Conservation (phyloP, 2,797 vertebrate genomes). For the Anniella stebbinsi region DNA sequence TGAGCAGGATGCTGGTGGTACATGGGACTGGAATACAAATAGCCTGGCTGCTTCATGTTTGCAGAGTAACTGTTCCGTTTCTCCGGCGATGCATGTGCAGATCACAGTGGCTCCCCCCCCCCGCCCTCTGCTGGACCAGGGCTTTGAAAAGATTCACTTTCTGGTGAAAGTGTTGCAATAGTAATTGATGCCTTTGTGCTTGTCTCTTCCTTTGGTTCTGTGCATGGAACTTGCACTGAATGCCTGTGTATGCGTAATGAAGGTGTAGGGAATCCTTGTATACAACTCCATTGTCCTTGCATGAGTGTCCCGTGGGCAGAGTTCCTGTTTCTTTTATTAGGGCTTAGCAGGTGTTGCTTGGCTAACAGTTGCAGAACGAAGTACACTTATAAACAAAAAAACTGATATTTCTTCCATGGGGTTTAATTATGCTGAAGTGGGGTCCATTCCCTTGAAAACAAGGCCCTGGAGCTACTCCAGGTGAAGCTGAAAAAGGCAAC, state of each 20-base stretch:
- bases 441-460: background rate
- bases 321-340: background rate
- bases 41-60: conserved; percentile 23
- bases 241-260: background rate
- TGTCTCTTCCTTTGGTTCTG: background rate
- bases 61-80: conserved; percentile 22
- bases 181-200: background rate
- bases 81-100: background rate
- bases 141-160: conserved; percentile 10
- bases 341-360: background rate
- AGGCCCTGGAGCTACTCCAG: background rate
- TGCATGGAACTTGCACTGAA: background rate
- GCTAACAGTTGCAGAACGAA: background rate
- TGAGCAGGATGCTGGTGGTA: background rate
- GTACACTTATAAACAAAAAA: background rate
- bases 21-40: conserved; percentile 39
- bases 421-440: background rate
- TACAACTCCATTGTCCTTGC: background rate
- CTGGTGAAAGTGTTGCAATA: background rate
- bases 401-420: background rate
- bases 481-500: background rate
- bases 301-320: background rate
- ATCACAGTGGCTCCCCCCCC: background rate
- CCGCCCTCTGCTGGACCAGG: background rate
- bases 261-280: background rate